Evolutionary conservation across 2,888 invertebrate genomes (phyloP).

Genomic region (Noctua janthe): DNA sequence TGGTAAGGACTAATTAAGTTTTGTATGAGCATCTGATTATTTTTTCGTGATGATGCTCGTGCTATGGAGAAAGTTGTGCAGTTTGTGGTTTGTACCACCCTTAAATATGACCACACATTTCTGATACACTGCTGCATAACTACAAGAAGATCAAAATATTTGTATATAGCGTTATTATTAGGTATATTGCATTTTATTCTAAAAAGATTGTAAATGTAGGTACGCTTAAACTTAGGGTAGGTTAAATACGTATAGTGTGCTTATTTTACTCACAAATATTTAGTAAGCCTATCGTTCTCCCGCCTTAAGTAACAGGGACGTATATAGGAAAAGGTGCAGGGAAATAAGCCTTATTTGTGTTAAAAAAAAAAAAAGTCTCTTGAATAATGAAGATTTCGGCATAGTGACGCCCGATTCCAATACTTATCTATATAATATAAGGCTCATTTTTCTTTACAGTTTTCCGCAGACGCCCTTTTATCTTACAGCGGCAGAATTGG

Average conservation of each 20-base stretch:
- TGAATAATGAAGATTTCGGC: not conserved
- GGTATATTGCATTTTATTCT: slow-evolving; percentile 30
- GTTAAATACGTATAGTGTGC: slow-evolving; percentile 28
- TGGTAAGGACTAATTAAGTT: not conserved
- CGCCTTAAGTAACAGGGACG: not conserved
- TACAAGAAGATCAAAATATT: slow-evolving; percentile 11
- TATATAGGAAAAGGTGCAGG: not conserved
- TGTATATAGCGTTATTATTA: not conserved
- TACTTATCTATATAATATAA: not conserved
- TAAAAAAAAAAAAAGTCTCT: too few species aligned
- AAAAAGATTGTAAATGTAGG: slow-evolving; percentile 37
- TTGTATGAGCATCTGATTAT: not conserved
- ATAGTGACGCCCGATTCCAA: not conserved
- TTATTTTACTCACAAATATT: slow-evolving; percentile 26
- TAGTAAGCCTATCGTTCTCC: slow-evolving; percentile 39
- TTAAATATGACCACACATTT: not conserved
- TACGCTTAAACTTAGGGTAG: slow-evolving; percentile 31
- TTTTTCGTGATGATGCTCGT: not conserved
- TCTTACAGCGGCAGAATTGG: slow-evolving; percentile 31
- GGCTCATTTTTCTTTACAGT: not conserved
- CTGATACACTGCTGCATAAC: not conserved
- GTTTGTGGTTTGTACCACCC: not conserved
- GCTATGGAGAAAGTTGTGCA: not conserved
- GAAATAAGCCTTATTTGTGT: not conserved
- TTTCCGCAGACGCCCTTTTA: not conserved